Base-by-base conservation (phyloP, 2,888 invertebrate species). In the Philereme vetulata region DNA sequence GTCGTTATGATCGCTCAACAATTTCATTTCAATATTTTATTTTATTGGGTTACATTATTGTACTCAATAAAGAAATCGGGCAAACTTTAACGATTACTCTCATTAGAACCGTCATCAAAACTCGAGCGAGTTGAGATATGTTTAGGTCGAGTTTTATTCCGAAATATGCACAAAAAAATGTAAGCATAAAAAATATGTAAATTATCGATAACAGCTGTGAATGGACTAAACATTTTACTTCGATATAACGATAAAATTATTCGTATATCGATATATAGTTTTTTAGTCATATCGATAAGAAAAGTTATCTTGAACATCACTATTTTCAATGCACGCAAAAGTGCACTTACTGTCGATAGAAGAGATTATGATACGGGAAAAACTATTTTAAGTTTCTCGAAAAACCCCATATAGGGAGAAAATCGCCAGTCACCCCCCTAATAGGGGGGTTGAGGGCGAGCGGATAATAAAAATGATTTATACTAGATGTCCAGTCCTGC, bases 391-490 rank as follows among this genome's bases (percentile, higher is more conserved):
- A 88, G 84, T 82, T 81, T 78, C 75, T 79, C 75, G 74, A 77
- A 81, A 75, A 76, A 69, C 73, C 74, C 73, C 72, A 56, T 77
- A 72, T 77, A 74, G 70, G 73, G 75, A 66, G 68, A 69, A 78
- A 83, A 84, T 80, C 76, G 84, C 83, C 69, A 80, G 83, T 85
- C 85, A 86, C 81, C 81, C 82, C 80, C 67, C 76, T 71, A 51
- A 74, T 74, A 74, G 75, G 67, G 81, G 72, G 76, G 65, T 62
- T 64, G 70, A 74, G 80, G 77, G 79, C 75, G 72, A 72, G 70
- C 69, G 76, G 76, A 84, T 84, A 85, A 86, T 88, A 90, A 90
- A 90, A 88, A 89, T 90, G 90, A 92, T 92, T 91, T 90, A 92
- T 90, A 77, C 77, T 79, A 81, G 79, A 86, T 86, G 89, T 87